Percentiles rank a stretch among this genome's conserved stretches.
phyloP scores from a whole-genome alignment of 2,797 vertebrate genomes.

The Enteromius afrohamiltoni region DNA sequence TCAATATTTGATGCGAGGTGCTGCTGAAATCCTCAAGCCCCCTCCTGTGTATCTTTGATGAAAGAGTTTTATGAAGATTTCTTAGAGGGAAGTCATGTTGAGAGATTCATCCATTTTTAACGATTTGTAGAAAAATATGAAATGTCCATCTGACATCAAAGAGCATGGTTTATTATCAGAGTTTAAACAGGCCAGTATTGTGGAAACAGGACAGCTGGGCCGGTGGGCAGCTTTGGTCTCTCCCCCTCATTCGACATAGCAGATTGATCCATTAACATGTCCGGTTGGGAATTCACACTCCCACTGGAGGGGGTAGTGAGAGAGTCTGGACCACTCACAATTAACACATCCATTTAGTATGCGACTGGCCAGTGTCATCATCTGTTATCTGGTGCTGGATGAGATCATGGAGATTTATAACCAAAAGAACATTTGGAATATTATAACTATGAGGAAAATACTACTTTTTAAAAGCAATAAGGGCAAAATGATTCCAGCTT shows the following conservation, averaged over 20 bases:
- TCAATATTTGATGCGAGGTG: slow-evolving; percentile 76
- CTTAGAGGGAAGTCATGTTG: slow-evolving; percentile 63
- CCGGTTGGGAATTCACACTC: slow-evolving; percentile 75
- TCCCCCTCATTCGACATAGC: slow-evolving; percentile 54
- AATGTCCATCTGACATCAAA: slow-evolving; percentile 68
- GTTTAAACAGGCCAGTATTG: slow-evolving; percentile 43
- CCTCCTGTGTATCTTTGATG: slow-evolving; percentile 52
- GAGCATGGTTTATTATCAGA: slow-evolving; percentile 69
- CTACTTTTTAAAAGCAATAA: background rate
- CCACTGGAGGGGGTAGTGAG: slow-evolving; percentile 72
- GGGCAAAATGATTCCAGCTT: background rate
- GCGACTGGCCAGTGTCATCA: slow-evolving; percentile 67
- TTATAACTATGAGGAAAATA: background rate
- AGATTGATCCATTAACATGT: slow-evolving; percentile 71
- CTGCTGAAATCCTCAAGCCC: slow-evolving; percentile 60
- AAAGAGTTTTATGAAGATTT: slow-evolving; percentile 58
- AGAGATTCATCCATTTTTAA: slow-evolving; percentile 73
- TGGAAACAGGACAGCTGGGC: slow-evolving; percentile 67
- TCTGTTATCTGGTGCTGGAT: slow-evolving; percentile 39
- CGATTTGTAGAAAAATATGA: slow-evolving; percentile 51
- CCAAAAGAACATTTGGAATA: background rate
- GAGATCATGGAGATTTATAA: background rate
- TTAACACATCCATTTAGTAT: slow-evolving; percentile 76
- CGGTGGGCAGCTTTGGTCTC: slow-evolving; percentile 49
- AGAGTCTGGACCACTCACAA: slow-evolving; percentile 72